Evolutionary conservation across 2,113 vertebrate species (phyloP), one percentile per base, ranked within the genome.

Genomic region (Leucopternis melanops): DNA sequence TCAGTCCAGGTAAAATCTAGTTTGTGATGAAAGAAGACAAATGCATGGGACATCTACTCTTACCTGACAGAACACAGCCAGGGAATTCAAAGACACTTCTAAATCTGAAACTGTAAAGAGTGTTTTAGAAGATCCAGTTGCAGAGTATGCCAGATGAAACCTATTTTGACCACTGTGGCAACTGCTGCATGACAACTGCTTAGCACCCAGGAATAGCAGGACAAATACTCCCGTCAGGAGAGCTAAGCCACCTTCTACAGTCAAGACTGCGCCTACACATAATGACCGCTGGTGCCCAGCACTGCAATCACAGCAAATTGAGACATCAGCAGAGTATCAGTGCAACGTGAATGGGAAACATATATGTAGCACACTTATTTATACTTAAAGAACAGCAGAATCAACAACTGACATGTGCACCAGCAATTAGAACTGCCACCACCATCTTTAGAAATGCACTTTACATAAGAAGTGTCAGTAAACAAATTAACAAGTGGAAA

Each of bases 321-420:
- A 85, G 81, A 38, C 47, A 49, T 4, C 45, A 65, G 63, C 15
- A 59, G 45, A 61, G 12, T 6, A 55, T 23, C 40, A 19, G 14
- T 69, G 15, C 58, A 81, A 47, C 1, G 0, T 3, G 19, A 73
- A 21, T 0, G 4, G 25, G 29, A 50, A 57, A 31, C 29, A 42
- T 1, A 25, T 0, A 54, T 22, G n/a, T 8, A 38, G 61, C 18
- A 84, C 45, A 5, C 54, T 14, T n/a, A 31, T 2, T 62, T 44
- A 27, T 23, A 14, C 50, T 52, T 49, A 22, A 42, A 55, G 57
- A 66, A 38, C 16, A 47, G 42, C 49, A 92, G 17, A 55, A 66
- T n/a, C 80, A 52, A 54, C 22, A 65, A 27, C 12, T 3, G 8
- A 17, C 42, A 23, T 13, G 50, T 45, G 77, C n/a, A 50, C 38